A percentile compares a stretch with the other conserved stretches of the same genome.
phyloP scores from a whole-genome alignment of 2,113 vertebrate species.

The Phocoena sinus region DNA sequence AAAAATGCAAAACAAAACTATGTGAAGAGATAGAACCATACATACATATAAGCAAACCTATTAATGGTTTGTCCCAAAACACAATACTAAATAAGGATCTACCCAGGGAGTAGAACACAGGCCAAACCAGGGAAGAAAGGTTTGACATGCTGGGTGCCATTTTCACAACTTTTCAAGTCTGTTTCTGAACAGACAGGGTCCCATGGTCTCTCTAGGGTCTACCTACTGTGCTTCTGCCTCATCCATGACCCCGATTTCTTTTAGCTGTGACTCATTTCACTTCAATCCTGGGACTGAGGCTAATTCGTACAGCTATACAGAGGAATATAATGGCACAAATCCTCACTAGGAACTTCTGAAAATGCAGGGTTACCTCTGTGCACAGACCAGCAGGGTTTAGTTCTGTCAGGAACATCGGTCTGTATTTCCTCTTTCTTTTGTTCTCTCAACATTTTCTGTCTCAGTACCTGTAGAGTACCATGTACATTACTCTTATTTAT shows the following conservation, averaged over 20 bases:
- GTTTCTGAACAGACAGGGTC: background rate
- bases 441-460: background rate
- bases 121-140: background rate
- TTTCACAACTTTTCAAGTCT: background rate
- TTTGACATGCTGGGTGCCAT: background rate
- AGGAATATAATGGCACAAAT: background rate
- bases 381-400: background rate
- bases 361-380: background rate
- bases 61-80: background rate
- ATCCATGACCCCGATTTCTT: background rate
- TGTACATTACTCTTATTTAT: background rate
- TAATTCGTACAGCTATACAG: background rate
- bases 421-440: background rate
- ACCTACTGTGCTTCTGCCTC: background rate
- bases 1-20: background rate
- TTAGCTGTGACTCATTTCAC: background rate
- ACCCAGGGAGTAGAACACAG: background rate
- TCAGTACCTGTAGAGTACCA: background rate
- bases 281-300: background rate
- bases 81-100: background rate
- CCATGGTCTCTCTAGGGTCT: background rate
- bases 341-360: slow-evolving; percentile 1
- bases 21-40: background rate
- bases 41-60: background rate
- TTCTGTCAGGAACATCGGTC: background rate